These are phyloP conservation scores for Rhingia rostrata DNA, from an alignment of 2,888 invertebrate species.

Conservation along the genomic window DNA sequence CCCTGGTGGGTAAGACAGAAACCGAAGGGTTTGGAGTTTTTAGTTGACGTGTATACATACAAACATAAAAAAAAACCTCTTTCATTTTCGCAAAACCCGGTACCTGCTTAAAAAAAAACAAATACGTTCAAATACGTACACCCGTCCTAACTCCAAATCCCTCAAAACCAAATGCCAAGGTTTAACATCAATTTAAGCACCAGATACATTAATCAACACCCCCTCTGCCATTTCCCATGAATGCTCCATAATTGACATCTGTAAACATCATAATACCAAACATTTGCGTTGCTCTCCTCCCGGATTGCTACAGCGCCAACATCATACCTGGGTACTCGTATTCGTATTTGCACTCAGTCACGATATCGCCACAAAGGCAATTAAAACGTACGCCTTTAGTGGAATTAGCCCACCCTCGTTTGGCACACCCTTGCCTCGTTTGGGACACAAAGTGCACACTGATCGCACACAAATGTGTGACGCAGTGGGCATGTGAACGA, in stretches of 20 bases:
- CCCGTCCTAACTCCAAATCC: too few relatives aligned
- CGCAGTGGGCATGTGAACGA: slow-evolving; percentile 62
- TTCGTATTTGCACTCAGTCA: slow-evolving; percentile 58
- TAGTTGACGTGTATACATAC: too few relatives aligned
- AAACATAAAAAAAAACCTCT: too few relatives aligned
- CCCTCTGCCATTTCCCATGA: slow-evolving; percentile 36
- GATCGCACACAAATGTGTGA: slow-evolving; percentile 55
- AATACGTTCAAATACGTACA: too few relatives aligned
- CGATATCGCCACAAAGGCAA: slow-evolving; percentile 63
- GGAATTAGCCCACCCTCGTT: slow-evolving; percentile 36
- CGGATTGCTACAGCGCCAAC: neutral
- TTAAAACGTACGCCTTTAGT: slow-evolving; percentile 69
- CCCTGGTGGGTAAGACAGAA: too few relatives aligned
- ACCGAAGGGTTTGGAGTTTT: too few relatives aligned
- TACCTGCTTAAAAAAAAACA: too few relatives aligned
- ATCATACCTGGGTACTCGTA: neutral
- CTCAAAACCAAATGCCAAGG: slow-evolving; percentile 23
- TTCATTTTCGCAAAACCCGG: too few relatives aligned
- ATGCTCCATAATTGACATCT: slow-evolving; percentile 63
- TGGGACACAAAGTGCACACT: slow-evolving; percentile 33
- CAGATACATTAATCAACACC: slow-evolving; percentile 49
- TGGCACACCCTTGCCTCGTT: slow-evolving; percentile 9
- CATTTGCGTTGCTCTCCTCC: slow-evolving; percentile 13
- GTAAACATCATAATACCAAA: slow-evolving; percentile 68
- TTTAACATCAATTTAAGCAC: slow-evolving; percentile 40